Conservation (phyloP, 2,113 vertebrate species). For the Megaceryle maxima region DNA sequence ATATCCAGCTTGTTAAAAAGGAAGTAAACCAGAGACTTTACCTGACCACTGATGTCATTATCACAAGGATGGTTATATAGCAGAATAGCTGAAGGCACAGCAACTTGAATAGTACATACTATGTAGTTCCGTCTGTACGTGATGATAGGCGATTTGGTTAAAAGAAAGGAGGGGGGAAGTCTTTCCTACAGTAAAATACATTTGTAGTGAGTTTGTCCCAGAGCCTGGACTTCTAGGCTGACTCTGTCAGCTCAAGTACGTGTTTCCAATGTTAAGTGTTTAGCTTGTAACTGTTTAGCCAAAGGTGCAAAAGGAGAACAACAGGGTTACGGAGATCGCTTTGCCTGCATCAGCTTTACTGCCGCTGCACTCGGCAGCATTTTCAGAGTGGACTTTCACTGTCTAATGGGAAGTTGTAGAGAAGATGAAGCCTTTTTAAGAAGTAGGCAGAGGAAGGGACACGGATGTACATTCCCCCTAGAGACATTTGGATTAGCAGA, state of each 20-base stretch:
- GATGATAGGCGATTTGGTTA: background rate
- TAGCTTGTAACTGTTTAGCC: background rate
- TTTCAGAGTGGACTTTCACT: background rate
- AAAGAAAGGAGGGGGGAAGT: rapidly evolving
- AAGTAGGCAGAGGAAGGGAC: background rate
- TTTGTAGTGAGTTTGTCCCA: background rate
- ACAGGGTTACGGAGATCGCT: background rate
- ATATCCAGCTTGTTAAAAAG: background rate
- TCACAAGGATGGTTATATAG: background rate
- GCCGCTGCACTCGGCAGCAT: rapidly evolving
- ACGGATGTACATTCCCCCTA: background rate
- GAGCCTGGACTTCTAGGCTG: background rate
- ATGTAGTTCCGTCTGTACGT: rapidly evolving
- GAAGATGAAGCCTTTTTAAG: background rate
- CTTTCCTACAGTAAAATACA: background rate
- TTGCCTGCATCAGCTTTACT: rapidly evolving
- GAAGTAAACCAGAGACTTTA: background rate
- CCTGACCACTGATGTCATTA: background rate
- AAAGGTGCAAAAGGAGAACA: background rate
- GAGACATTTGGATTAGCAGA: background rate
- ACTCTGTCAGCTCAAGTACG: rapidly evolving
- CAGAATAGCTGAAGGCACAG: background rate
- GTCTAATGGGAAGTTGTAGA: rapidly evolving
- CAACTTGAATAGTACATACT: background rate
- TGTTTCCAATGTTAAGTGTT: rapidly evolving